Evolutionary conservation across 35 echinoderm and acorn worm species (phyloP).

Genomic region (Patiria miniata): DNA sequence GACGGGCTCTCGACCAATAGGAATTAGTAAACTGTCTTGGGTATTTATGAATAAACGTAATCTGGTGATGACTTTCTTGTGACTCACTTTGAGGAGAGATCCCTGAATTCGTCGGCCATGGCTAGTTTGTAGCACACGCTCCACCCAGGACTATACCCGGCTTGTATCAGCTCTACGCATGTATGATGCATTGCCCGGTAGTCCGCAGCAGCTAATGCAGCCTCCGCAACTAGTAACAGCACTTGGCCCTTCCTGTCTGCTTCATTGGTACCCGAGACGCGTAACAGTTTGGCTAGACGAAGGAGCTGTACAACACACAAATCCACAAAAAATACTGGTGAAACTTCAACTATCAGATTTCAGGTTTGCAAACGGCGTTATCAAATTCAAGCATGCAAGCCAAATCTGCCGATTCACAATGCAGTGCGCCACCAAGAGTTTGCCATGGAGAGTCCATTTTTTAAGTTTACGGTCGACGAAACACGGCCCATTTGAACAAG

Average conservation of each 20-base stretch:
- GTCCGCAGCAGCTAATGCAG: constrained; percentile 69
- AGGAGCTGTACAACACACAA: constrained; percentile 63
- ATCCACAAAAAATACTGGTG: background rate
- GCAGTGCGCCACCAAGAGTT: no score
- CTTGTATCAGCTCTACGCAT: constrained; percentile 65
- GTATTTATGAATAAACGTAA: background rate
- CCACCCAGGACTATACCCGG: constrained; percentile 79
- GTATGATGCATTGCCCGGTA: constrained; percentile 61
- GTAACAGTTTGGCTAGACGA: constrained; percentile 73
- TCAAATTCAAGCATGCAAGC: background rate
- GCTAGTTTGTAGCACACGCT: constrained; percentile 78
- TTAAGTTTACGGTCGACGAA: no score
- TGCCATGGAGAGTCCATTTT: no score
- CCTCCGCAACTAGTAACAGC: constrained; percentile 61
- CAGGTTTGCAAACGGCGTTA: no score
- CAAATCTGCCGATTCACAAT: no score
- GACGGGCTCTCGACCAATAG: no score
- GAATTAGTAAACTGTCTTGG: no score
- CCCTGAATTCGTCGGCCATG: constrained; percentile 58
- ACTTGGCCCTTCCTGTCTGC: constrained; percentile 76
- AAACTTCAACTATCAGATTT: no score
- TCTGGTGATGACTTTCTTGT: background rate
- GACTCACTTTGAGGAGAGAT: constrained; percentile 62
- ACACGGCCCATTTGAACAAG: no score
- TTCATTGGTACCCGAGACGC: constrained; percentile 73